Base-by-base conservation (phyloP, 2,888 invertebrate species). In the Ochropleura plecta region DNA sequence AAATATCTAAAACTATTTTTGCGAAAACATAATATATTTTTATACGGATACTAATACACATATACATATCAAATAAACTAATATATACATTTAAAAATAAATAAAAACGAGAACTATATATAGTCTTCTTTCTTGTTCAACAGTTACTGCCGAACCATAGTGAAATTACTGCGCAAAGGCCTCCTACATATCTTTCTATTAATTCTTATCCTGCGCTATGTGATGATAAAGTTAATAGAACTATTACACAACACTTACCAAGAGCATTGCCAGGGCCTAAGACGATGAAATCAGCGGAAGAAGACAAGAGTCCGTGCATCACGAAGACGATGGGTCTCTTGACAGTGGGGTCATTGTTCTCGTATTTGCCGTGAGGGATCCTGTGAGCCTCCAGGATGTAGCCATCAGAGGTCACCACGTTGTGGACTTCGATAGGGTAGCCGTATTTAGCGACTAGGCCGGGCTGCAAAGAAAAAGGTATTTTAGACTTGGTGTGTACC, bases 221-320 rank as follows among this genome's bases (percentile, higher is more conserved):
- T 8, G 7, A 55, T 20, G 4, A 49, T 59, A 5, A 30, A 10
- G 1, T n/a, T 1, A 3, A 49, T 1, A 30, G 5, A 6, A 0
- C n/a, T 8, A 44, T n/a, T 49, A 55, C 14, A 60, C 0, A 5
- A 62, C 49, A 73, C 88, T 88, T 81, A 93, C 93, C 92, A 14
- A 93, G 63, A 51, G 91, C 91, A 74, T 59, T 87, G 0, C 88
- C 90, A 64, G 93, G 93, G 0, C 93, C 93, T 42, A 91, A 62
- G 0, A 90, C 84, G 16, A 93, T n/a, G 82, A 86, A 93, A 60
- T 93, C 94, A 79, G 93, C 93, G 30, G 93, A 93, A 0, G 93
- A 94, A 16, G 92, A 93, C 65, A 92, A 78, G 1, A 94, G 89
- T 5, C 93, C 93, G 49, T 94, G 93, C 92, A 94, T 91, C 20